Base-by-base conservation (phyloP, 2,888 invertebrate species). In the Orgyia antiqua region DNA sequence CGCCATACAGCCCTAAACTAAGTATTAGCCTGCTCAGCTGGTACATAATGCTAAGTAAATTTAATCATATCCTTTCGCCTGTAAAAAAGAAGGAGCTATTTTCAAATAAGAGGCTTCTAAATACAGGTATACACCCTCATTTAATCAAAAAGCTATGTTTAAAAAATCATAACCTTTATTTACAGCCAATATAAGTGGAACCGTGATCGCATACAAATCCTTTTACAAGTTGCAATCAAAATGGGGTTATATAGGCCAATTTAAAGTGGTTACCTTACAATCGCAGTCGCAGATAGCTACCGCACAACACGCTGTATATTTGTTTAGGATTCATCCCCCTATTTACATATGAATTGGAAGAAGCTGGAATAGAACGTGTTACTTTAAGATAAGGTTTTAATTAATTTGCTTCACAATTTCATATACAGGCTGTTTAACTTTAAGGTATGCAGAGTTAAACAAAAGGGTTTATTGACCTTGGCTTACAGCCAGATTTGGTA, bases 401-500 rank as follows among this genome's bases (percentile, higher is more conserved):
- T 64, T 72, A 45, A 56, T 56, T 65, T 63, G 65, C 45, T 43
- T 56, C 46, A 48, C 60, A 58, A 51, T 58, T 44, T 40, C 49
- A 51, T 47, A 41, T 50, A 51, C 54, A 67, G 68, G 65, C 55
- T 70, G 58, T 51, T 53, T 47, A 51, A 55, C 52, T 61, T 58
- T 45, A 55, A 63, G 67, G 62, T 64, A 64, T 61, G 59, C 54
- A 51, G 49, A 57, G 63, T 59, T 67, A 68, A 67, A 68, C 68
- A 65, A 65, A 63, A 63, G 68, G 70, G 78, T 73, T 80, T 74
- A 74, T 75, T 73, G 75, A 79, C 79, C 79, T 78, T 80, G 79
- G 79, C 75, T 63, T 55, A 53, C 48, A 60, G 78, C 79, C 79
- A 80, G 73, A 66, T 69, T 65, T 54, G 57, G 67, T 45, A 60